These are phyloP conservation scores for Tanaodytes sp. DNA, from an alignment of 2,888 invertebrate genomes.

Conservation along the genomic window DNA sequence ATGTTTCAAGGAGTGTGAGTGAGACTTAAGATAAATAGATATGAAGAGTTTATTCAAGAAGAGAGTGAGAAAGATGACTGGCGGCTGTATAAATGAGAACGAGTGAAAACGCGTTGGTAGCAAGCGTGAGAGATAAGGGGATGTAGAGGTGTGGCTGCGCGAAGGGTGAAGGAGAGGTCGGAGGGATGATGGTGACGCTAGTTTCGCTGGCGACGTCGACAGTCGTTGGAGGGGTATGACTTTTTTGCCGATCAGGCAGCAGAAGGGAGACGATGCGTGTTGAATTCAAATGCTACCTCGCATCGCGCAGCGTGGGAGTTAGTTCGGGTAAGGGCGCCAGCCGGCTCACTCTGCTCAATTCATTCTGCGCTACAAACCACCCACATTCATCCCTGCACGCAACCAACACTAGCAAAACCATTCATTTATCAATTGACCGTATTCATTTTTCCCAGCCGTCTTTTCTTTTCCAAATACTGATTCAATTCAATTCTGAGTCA, in stretches of 20 bases:
- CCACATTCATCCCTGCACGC: conserved; percentile 40
- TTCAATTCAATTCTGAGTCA: no score
- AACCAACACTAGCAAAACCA: conserved; percentile 11
- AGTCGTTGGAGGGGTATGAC: conserved; percentile 37
- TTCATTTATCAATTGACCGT: conserved; percentile 21
- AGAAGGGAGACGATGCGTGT: conserved; percentile 51
- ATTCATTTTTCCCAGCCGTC: conserved; percentile 9
- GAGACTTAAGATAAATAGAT: no score
- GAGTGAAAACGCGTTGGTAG: background rate
- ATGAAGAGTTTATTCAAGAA: no score
- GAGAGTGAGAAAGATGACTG: no score
- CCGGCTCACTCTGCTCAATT: conserved; percentile 69
- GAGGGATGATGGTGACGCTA: conserved; percentile 52
- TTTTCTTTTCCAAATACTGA: background rate
- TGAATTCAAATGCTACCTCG: conserved; percentile 56
- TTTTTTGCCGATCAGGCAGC: conserved; percentile 41
- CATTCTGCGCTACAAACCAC: conserved; percentile 59
- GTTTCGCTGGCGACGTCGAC: conserved; percentile 45
- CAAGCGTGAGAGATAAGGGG: conserved; percentile 23
- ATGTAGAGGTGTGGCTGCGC: conserved; percentile 46
- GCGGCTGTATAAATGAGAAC: background rate
- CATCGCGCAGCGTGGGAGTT: conserved; percentile 71
- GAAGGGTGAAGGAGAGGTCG: conserved; percentile 56
- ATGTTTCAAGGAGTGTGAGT: no score
- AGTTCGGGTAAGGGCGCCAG: conserved; percentile 72